A percentile compares a stretch with the other conserved stretches of the same genome.
These are phyloP conservation scores for Synergus itoensis DNA, from an alignment of 2,888 invertebrate species.

Conservation along the genomic window DNA sequence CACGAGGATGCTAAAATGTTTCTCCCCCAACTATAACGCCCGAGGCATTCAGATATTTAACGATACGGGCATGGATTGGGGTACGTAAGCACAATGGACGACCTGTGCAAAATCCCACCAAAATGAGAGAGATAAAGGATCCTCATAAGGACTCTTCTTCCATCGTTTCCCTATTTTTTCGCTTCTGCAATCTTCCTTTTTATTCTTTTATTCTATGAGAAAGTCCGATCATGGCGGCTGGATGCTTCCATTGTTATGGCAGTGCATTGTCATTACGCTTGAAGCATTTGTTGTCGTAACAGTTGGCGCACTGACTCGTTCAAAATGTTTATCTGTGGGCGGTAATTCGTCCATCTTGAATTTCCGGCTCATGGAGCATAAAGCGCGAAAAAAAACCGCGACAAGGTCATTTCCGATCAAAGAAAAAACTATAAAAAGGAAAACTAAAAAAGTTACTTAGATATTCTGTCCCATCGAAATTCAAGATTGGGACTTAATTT, in stretches of 20 bases:
- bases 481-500: not conserved
- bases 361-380: conserved; percentile 14
- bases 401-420: not conserved
- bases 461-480: not conserved
- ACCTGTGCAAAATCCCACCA: conserved; percentile 18
- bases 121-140: conserved; percentile 8
- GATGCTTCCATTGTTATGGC: conserved; percentile 21
- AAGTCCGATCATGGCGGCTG: conserved; percentile 3
- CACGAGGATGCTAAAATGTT: not conserved
- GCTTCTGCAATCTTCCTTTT: not conserved
- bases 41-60: not conserved
- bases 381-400: not conserved
- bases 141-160: conserved; percentile 7
- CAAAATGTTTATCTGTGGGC: conserved; percentile 14
- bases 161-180: not conserved
- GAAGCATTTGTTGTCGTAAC: conserved; percentile 26
- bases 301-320: not conserved
- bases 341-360: conserved; percentile 32
- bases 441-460: no score
- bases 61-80: conserved; percentile 9
- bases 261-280: conserved; percentile 35
- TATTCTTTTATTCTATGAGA: not conserved
- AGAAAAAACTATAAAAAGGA: not conserved
- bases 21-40: not conserved
- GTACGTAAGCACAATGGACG: conserved; percentile 9